Evolutionary conservation across 2,113 vertebrate genomes (phyloP).

Genomic region (Porphyrio hochstetteri): DNA sequence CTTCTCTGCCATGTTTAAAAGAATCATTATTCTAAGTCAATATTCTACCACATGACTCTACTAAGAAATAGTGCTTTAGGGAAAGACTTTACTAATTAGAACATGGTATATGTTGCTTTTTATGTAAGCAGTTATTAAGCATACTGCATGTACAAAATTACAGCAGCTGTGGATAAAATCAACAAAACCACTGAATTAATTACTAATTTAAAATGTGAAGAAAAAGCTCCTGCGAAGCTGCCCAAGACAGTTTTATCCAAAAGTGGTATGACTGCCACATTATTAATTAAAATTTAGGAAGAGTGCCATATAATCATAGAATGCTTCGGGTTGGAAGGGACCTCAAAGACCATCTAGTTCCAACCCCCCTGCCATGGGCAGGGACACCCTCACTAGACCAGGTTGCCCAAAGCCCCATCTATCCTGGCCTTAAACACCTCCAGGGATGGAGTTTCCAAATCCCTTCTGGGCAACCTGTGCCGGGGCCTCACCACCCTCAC

Average conservation of each 20-base stretch:
- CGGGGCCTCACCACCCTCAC: too few relatives aligned
- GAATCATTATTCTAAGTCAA: neutral
- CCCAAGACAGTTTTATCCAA: neutral
- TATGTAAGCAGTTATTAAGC: neutral
- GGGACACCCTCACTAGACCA: too few relatives aligned
- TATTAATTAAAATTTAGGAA: neutral
- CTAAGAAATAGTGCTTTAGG: neutral
- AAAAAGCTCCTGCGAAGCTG: neutral
- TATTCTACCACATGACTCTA: neutral
- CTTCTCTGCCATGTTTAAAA: neutral
- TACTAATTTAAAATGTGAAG: neutral
- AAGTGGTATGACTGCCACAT: neutral
- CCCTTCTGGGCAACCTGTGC: too few relatives aligned
- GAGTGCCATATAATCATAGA: neutral
- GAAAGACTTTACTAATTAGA: neutral
- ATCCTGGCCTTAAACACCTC: too few relatives aligned
- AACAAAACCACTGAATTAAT: neutral
- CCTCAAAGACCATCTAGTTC: too few relatives aligned
- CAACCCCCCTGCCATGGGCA: too few relatives aligned
- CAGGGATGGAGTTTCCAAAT: too few relatives aligned
- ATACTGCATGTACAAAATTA: neutral
- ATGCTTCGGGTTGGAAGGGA: too few relatives aligned
- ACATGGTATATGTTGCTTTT: neutral
- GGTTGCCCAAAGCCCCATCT: too few relatives aligned
- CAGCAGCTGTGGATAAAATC: neutral